Evolutionary conservation across 2,797 vertebrate genomes (phyloP), one percentile per base, ranked within the genome.

Genomic region (Bufotes viridis): DNA sequence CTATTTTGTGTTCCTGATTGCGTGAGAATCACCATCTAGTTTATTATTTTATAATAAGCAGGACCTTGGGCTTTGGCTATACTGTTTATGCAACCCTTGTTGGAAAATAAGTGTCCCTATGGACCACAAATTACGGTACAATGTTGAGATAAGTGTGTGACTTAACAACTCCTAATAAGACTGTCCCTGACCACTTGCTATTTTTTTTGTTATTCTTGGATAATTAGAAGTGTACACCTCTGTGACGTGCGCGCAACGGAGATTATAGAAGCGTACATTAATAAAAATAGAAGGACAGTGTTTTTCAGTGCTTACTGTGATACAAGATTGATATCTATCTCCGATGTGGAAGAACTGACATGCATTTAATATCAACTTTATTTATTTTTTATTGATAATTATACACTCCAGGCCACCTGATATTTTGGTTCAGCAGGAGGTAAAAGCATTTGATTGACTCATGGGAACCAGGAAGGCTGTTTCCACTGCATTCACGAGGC

Each of bases 341-440:
- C 79, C 9, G 29, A 57, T n/a, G 24, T 42, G 61, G 70, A 55
- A 18, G 67, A 57, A 12, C 53, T 42, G 0, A 49, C 22, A 51
- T n/a, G 91, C 90, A 88, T 92, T 92, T 95, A 94, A 92, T 92
- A 92, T 94, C 90, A 93, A 93, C 93, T 94, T 95, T 42, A 42
- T 42, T 26, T 75, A n/a, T 78, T 95, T 87, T 94, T 95, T 94
- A 94, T 96, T 95, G 95, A 97, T 98, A 98, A 98, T 98, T 98
- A 97, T 96, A 96, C 95, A 94, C 94, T 93, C 89, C 91, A 93
- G 95, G 95, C 96, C 95, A 97, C 96, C 95, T 97, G 92, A 94
- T 96, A 96, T 95, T 92, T 94, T 94, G 94, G 96, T 97, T 96
- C 97, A 95, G 95, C 94, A 70, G 97, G 97, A 98, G 96, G 97